Evolutionary conservation across 1,140 invertebrate species (phyloP).

Genomic region (Gonatopus flavifemur): DNA sequence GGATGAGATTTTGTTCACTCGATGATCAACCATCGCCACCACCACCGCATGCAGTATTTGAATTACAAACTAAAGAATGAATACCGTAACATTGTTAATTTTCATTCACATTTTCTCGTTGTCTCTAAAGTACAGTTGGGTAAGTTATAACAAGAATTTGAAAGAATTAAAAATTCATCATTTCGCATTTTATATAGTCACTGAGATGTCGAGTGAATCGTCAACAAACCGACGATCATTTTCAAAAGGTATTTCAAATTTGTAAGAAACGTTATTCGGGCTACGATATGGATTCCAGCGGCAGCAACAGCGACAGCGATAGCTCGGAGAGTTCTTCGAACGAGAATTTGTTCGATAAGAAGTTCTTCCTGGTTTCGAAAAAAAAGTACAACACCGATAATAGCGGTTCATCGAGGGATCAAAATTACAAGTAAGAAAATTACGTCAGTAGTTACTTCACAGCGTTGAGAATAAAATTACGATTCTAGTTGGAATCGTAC

Average conservation of each 20-base stretch:
- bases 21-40: no score
- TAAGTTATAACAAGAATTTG: no score
- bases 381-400: slow-evolving; percentile 17
- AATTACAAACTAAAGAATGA: no score
- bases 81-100: no score
- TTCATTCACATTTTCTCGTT: no score
- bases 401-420: slow-evolving; percentile 4
- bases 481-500: no score
- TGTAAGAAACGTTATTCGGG: slow-evolving; percentile 35
- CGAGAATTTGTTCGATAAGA: slow-evolving; percentile 39
- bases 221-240: slow-evolving; percentile 40
- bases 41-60: no score
- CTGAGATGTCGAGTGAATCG: slow-evolving; percentile 45
- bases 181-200: slow-evolving; percentile 29
- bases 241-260: slow-evolving; percentile 40
- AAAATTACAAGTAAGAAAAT: slow-evolving; percentile 15
- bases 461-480: no score
- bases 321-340: slow-evolving; percentile 34
- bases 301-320: slow-evolving; percentile 21
- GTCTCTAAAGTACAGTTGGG: no score
- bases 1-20: no score
- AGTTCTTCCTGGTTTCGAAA: slow-evolving; percentile 18
- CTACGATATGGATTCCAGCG: slow-evolving; percentile 14
- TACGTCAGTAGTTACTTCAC: no score
- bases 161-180: no score